These are phyloP conservation scores for Parthenolecanium corni DNA, from an alignment of 2,888 invertebrate species.

Conservation along the genomic window DNA sequence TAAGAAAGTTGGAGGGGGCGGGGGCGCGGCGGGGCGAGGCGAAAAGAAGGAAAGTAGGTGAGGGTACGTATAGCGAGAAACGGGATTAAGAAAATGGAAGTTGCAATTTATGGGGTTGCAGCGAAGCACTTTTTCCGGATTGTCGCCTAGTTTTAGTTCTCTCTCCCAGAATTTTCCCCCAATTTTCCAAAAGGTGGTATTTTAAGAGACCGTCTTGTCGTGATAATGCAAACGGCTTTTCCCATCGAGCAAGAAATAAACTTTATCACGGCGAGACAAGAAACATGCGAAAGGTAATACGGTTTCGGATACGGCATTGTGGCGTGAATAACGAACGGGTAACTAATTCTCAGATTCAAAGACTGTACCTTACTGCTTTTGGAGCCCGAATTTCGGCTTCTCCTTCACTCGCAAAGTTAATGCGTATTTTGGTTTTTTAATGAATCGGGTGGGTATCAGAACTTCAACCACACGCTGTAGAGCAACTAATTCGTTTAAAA, in stretches of 20 bases:
- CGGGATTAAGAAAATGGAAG: slow-evolving; percentile 25
- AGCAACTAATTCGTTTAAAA: too few species aligned
- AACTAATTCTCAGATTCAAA: too few species aligned
- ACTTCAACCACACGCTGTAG: too few species aligned
- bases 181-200: neutral
- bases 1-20: too few species aligned
- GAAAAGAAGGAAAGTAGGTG: too few species aligned
- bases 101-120: slow-evolving; percentile 18
- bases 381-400: too few species aligned
- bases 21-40: too few species aligned
- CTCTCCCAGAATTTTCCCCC: slow-evolving; percentile 10
- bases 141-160: slow-evolving; percentile 15
- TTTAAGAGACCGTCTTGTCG: slow-evolving; percentile 21
- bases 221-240: slow-evolving; percentile 25
- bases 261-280: slow-evolving; percentile 1
- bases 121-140: slow-evolving; percentile 11
- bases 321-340: too few species aligned
- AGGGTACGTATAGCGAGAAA: neutral
- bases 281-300: slow-evolving; percentile 25
- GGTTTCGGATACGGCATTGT: neutral
- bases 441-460: too few species aligned
- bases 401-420: too few species aligned
- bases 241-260: slow-evolving; percentile 6
- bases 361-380: too few species aligned
- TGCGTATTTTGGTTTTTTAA: too few species aligned